phyloP scores from a whole-genome alignment of 1,140 invertebrate genomes.

The Pemphigus obesinymphae region DNA sequence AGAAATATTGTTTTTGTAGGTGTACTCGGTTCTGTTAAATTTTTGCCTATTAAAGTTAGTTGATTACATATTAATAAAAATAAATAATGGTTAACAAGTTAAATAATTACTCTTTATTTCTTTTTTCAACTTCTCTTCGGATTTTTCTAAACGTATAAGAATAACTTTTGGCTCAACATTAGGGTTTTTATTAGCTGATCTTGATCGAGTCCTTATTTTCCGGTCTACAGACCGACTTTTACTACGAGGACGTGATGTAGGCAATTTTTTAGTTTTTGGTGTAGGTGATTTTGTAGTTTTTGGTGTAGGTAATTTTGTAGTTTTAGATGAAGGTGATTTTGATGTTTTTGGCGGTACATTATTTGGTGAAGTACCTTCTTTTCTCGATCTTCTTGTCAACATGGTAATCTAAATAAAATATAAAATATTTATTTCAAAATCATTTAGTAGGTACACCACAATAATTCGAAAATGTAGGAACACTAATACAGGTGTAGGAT shows the following conservation, averaged over 20 bases:
- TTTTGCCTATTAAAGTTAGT: neutral
- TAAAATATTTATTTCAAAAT: neutral
- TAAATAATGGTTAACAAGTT: neutral
- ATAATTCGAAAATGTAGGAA: no score
- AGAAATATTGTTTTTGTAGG: neutral
- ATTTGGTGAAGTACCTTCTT: neutral
- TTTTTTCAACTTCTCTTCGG: neutral
- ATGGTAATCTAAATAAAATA: neutral
- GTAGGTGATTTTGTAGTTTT: neutral
- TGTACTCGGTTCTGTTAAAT: no score
- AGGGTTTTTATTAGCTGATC: neutral
- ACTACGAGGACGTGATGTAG: neutral
- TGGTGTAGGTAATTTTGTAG: no score
- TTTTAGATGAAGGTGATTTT: neutral
- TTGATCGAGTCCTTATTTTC: neutral
- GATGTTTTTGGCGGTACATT: neutral
- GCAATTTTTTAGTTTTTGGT: neutral
- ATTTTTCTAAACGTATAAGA: neutral
- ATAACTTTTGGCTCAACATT: neutral
- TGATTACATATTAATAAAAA: neutral
- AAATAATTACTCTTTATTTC: neutral
- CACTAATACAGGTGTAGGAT: no score
- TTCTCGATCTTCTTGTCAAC: conserved; percentile 17
- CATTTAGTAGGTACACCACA: neutral
- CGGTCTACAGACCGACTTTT: neutral